phyloP scores from a whole-genome alignment of 2,113 vertebrate genomes.

The Butastur rufipennis region DNA sequence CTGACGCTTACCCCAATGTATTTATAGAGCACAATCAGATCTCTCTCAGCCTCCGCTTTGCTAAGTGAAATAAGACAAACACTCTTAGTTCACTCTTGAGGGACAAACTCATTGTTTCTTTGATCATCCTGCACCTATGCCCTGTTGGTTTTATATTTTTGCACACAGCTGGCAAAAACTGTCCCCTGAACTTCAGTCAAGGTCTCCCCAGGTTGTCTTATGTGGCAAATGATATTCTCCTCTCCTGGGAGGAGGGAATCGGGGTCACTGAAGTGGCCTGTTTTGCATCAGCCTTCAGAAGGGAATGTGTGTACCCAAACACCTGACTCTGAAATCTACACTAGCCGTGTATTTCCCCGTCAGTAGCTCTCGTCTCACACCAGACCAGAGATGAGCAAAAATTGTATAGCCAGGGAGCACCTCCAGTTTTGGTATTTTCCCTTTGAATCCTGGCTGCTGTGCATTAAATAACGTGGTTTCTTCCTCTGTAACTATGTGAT shows the following conservation, averaged over 20 bases:
- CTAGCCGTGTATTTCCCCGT: not conserved
- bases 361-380: not conserved
- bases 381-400: not conserved
- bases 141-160: not conserved
- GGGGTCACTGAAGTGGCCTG: rapidly evolving
- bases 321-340: not conserved
- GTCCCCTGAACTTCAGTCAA: not conserved
- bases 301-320: not conserved
- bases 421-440: not conserved
- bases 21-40: not conserved
- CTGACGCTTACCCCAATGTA: not conserved
- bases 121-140: not conserved
- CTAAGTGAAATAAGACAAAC: not conserved
- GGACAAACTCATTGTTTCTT: not conserved
- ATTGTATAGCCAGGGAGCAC: rapidly evolving
- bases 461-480: not conserved
- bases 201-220: not conserved
- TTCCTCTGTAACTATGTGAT: not conserved
- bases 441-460: not conserved
- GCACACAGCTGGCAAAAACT: not conserved
- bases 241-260: not conserved
- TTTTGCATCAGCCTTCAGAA: not conserved
- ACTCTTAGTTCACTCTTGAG: not conserved
- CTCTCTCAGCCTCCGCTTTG: not conserved
- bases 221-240: not conserved